Conservation (phyloP, 2,888 invertebrate species). For the Penaeus monodon region DNA sequence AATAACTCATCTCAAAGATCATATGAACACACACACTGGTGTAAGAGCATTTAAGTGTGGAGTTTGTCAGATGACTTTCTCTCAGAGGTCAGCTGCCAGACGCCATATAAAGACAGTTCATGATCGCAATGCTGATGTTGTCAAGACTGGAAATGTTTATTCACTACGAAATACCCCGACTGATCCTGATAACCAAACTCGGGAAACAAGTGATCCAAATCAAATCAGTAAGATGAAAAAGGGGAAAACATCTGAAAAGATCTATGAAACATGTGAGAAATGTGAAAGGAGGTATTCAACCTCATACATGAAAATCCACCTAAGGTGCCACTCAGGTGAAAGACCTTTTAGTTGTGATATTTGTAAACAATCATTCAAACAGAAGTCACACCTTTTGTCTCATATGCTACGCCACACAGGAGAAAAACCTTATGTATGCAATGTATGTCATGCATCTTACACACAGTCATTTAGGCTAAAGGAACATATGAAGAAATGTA, state of each 20-base stretch:
- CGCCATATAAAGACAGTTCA: conserved; percentile 41
- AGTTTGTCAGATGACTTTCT: conserved; percentile 15
- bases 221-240: background rate
- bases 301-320: conserved; percentile 11
- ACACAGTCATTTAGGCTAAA: no score
- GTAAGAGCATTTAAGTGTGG: conserved; percentile 32
- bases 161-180: no score
- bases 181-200: no score
- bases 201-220: background rate
- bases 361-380: conserved; percentile 24
- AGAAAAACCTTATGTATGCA: background rate
- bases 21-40: conserved; percentile 47
- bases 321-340: conserved; percentile 18
- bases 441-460: no score
- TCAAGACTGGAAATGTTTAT: background rate
- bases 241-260: background rate
- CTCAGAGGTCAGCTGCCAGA: conserved; percentile 34
- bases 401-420: conserved; percentile 4
- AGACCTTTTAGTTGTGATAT: background rate
- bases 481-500: no score
- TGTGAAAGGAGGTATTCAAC: background rate
- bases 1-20: conserved; percentile 49
- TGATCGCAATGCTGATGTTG: background rate
- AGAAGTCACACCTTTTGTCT: background rate
- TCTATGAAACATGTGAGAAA: conserved; percentile 2